A percentile compares a stretch with the other conserved stretches of the same genome.
phyloP scores from a whole-genome alignment of 2,113 vertebrate species.

The Irena cyanogastra region DNA sequence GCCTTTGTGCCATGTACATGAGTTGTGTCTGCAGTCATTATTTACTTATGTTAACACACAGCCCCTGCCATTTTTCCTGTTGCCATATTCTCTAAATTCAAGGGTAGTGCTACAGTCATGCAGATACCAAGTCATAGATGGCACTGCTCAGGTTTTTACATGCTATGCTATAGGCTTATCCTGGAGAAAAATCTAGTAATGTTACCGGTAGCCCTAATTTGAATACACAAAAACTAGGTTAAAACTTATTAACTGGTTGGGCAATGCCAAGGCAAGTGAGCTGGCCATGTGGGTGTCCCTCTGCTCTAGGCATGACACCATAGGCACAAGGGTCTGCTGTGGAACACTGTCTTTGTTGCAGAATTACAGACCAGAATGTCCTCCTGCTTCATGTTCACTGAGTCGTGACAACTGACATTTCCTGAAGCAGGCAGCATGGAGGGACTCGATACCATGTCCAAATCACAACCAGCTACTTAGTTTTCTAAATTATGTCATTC shows the following conservation, averaged over 20 bases:
- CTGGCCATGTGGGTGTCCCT: not conserved
- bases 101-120: not conserved
- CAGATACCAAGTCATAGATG: not conserved
- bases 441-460: not conserved
- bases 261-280: not conserved
- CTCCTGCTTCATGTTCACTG: not conserved
- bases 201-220: not conserved
- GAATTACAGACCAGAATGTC: not conserved
- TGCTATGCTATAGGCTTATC: not conserved
- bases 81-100: not conserved
- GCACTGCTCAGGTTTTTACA: not conserved
- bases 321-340: not conserved
- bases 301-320: not conserved
- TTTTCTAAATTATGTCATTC: not conserved
- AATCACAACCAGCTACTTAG: not conserved
- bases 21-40: not conserved
- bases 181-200: not conserved
- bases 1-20: accelerated
- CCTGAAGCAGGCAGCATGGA: not conserved
- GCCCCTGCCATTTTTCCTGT: not conserved
- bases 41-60: not conserved
- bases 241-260: not conserved
- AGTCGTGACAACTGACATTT: not conserved
- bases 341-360: not conserved
- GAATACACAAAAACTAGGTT: not conserved